These are phyloP conservation scores for Carcharodon carcharias DNA, from an alignment of 2,797 vertebrate genomes.

Conservation along the genomic window DNA sequence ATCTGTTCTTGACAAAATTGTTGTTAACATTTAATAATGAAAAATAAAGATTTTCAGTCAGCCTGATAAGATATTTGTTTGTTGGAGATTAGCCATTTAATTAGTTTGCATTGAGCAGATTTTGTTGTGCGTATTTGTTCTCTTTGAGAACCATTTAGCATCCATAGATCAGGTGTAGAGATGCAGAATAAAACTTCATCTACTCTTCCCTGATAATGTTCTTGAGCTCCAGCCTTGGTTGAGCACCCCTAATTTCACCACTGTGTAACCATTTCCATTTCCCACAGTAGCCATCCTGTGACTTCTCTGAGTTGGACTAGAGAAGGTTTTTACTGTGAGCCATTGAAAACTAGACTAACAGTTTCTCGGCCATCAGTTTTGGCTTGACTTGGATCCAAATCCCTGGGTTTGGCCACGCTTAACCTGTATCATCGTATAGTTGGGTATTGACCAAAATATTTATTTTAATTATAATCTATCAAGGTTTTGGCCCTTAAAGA, in stretches of 20 bases:
- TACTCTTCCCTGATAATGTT: not conserved
- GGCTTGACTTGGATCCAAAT: not conserved
- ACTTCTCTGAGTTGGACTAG: not conserved
- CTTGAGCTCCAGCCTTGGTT: not conserved
- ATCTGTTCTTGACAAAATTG: conserved; percentile 1
- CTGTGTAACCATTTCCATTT: not conserved
- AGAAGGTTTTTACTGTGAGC: not conserved
- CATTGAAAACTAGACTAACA: not conserved
- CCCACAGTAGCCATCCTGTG: not conserved
- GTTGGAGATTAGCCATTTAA: conserved; percentile 16
- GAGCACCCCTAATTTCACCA: not conserved
- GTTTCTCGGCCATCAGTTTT: not conserved
- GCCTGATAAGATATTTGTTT: not conserved
- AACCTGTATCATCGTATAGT: not conserved
- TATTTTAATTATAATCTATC: not conserved
- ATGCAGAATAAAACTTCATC: not conserved
- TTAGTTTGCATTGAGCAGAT: not conserved
- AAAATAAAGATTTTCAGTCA: not conserved
- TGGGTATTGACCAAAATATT: not conserved
- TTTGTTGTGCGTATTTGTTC: not conserved
- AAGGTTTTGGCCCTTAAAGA: not conserved
- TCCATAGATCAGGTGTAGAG: not conserved
- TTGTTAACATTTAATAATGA: not conserved
- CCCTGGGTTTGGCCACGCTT: not conserved
- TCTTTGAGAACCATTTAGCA: not conserved